These are phyloP conservation scores for Xenopus borealis DNA, from an alignment of 2,113 vertebrate genomes.

Conservation along the genomic window DNA sequence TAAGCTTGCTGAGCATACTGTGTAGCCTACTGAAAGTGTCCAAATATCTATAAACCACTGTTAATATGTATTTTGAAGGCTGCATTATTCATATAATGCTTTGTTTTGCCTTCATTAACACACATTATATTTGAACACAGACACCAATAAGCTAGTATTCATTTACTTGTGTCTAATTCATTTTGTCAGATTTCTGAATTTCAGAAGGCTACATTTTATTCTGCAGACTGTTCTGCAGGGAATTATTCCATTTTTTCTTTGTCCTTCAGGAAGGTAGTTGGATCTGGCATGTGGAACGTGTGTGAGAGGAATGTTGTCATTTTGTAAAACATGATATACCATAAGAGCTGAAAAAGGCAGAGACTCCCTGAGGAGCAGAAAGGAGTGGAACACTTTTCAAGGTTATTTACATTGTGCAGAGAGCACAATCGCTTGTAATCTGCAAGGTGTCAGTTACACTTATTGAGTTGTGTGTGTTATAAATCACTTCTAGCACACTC, in stretches of 20 bases:
- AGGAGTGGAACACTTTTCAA: conserved; percentile 11
- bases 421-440: background rate
- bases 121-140: no score
- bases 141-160: no score
- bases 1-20: no score
- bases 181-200: background rate
- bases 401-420: conserved; percentile 11
- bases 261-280: conserved; percentile 8
- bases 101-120: no score
- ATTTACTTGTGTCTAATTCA: background rate
- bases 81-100: no score
- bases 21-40: no score
- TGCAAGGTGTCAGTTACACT: background rate
- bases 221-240: background rate
- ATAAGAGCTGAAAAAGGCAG: background rate
- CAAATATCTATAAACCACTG: no score
- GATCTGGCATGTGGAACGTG: background rate
- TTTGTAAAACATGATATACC: conserved; percentile 12
- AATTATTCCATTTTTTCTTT: background rate
- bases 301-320: background rate
- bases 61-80: no score
- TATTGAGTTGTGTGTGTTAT: conserved; percentile 13
- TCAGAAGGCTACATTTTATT: background rate
- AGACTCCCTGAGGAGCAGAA: background rate
- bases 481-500: background rate